Conservation (phyloP, 2,888 invertebrate genomes). For the Autographa gamma region DNA sequence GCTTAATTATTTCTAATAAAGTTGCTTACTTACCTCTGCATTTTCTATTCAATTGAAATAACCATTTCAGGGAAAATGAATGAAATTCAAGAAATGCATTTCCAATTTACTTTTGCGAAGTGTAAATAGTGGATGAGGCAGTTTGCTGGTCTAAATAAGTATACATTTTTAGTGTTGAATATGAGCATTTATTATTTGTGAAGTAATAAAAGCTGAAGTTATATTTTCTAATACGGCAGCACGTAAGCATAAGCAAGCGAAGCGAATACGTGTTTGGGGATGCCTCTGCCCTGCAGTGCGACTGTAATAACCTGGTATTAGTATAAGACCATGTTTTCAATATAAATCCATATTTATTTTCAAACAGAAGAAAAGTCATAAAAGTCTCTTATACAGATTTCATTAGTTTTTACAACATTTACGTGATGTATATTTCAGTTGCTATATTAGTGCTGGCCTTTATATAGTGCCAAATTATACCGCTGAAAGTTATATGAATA, state of each 20-base stretch:
- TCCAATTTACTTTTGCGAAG: not conserved
- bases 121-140: not conserved
- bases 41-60: not conserved
- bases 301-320: not conserved
- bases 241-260: not conserved
- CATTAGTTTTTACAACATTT: not conserved
- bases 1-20: not conserved
- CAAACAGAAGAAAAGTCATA: not conserved
- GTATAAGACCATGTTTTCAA: slow-evolving; percentile 2
- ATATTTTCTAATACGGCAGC: not conserved
- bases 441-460: slow-evolving; percentile 10
- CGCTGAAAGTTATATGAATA: slow-evolving; percentile 23
- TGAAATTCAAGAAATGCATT: not conserved
- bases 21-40: not conserved
- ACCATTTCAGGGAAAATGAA: not conserved
- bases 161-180: not conserved
- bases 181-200: not conserved
- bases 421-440: not conserved
- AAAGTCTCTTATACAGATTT: slow-evolving; percentile 1
- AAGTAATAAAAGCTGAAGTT: not conserved
- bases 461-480: slow-evolving; percentile 29
- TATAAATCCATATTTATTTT: not conserved
- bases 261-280: not conserved
- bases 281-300: not conserved
- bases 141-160: not conserved